These are phyloP conservation scores for Strix occidentalis DNA, from an alignment of 2,797 vertebrate species.

Conservation along the genomic window DNA sequence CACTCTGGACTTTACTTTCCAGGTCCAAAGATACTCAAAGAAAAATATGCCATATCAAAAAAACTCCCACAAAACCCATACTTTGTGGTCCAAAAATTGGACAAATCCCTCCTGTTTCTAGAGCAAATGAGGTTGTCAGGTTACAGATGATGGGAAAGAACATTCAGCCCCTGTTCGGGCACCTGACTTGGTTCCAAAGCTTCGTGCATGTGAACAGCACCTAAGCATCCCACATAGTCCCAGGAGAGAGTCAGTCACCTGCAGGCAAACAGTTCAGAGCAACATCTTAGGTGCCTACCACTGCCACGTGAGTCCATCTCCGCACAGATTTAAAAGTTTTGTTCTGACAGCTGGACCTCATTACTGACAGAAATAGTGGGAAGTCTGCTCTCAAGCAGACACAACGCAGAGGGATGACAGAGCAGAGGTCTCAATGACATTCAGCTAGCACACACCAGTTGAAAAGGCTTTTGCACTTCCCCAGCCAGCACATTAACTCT, in stretches of 20 bases:
- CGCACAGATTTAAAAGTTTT: background rate
- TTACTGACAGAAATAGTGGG: background rate
- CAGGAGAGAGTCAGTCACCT: background rate
- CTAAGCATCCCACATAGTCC: background rate
- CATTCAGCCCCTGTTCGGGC: background rate
- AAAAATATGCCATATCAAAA: background rate
- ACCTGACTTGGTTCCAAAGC: background rate
- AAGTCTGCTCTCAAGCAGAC: background rate
- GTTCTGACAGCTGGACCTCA: slow-evolving; percentile 3
- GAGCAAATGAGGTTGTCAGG: background rate
- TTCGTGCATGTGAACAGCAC: background rate
- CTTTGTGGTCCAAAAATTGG: background rate
- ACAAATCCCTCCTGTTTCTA: background rate
- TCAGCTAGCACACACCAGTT: background rate
- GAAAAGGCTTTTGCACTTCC: slow-evolving; percentile 5
- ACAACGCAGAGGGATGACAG: background rate
- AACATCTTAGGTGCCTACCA: background rate
- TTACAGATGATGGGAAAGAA: background rate
- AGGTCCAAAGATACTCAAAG: background rate
- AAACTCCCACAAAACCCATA: fast-evolving
- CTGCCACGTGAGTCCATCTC: background rate
- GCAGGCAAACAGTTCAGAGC: background rate
- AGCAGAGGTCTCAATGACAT: background rate
- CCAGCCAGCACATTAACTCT: background rate
- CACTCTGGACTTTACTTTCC: background rate